Base-by-base conservation (phyloP, 2,113 vertebrate species). In the Apeltes quadracus region DNA sequence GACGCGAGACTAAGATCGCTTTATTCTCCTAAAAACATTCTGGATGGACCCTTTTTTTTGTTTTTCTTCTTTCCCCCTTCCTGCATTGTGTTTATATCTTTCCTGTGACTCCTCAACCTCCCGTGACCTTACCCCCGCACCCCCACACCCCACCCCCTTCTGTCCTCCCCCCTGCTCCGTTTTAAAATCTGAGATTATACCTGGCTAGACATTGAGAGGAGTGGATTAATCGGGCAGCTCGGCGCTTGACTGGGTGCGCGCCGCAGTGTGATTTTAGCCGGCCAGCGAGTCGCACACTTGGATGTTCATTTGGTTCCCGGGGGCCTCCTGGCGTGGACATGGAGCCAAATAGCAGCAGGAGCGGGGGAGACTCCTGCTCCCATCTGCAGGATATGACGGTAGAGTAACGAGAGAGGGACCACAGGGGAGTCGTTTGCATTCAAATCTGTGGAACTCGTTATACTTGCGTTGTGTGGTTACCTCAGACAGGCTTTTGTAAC, bases 151-250 rank as follows among this genome's bases (percentile, higher is more conserved):
- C 61, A 57, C 32, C 61, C 32, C 56, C 43, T 18, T 23, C 27
- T 62, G 65, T 67, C 38, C 66, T 63, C 7, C 16, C 23, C 76
- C 67, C 69, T 39, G 34, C 53, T 54, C 48, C 57, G 22, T 57
- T 20, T 72, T 65, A 55, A 82, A 86, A 66, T 71, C 76, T 71
- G 81, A 34, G 82, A 86, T 84, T 92, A 92, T 87, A 91, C 84
- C 85, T 87, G 88, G 87, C 90, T 85, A 91, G 91, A 93, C 91
- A 58, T 72, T 38, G 76, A 84, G 79, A 78, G 81, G 55, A 76
- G 61, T 76, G 86, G 89, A 89, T 91, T 90, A 88, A 87, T 88
- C 63, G 78, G 43, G 72, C 79, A 62, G 83, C 75, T 59, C 50
- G 62, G 38, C 54, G 58, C 65, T 67, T 51, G 39, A 12, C 59